phyloP scores from a whole-genome alignment of 1,140 invertebrate species.

The Drosophila grimshawi region DNA sequence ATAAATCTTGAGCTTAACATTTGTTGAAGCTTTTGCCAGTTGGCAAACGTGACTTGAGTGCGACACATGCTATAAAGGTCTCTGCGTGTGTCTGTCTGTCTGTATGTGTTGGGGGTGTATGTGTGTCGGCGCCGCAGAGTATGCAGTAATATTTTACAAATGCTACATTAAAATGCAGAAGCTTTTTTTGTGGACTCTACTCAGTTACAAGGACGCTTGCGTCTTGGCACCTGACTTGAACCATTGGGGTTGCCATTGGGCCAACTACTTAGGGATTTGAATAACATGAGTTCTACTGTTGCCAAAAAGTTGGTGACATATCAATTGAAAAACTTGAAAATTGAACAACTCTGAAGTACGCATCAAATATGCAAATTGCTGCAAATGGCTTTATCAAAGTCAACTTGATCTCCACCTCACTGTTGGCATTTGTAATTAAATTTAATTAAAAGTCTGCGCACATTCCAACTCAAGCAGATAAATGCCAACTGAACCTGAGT shows the following conservation, averaged over 20 bases:
- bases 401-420: slow-evolving; percentile 34
- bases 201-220: slow-evolving; percentile 48
- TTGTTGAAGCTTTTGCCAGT: slow-evolving; percentile 71
- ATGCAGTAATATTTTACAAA: slow-evolving; percentile 72
- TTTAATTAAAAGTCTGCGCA: slow-evolving; percentile 77
- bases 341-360: slow-evolving; percentile 24
- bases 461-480: slow-evolving; percentile 50
- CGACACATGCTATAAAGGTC: slow-evolving; percentile 60
- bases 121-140: slow-evolving; percentile 32
- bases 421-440: slow-evolving; percentile 78
- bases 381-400: slow-evolving; percentile 60
- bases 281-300: slow-evolving; percentile 34
- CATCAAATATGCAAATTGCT: slow-evolving; percentile 57
- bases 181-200: slow-evolving; percentile 48
- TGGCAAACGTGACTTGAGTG: slow-evolving; percentile 73
- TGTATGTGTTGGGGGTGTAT: neutral
- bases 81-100: slow-evolving; percentile 23
- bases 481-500: slow-evolving; percentile 49
- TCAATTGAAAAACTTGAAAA: slow-evolving; percentile 34
- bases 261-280: slow-evolving; percentile 30
- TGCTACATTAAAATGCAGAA: slow-evolving; percentile 67
- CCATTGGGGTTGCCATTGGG: neutral
- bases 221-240: slow-evolving; percentile 38
- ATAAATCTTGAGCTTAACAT: slow-evolving; percentile 81
- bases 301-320: slow-evolving; percentile 21